Base-by-base conservation (phyloP, 2,888 invertebrate species). In the Leucophora obtusa region DNA sequence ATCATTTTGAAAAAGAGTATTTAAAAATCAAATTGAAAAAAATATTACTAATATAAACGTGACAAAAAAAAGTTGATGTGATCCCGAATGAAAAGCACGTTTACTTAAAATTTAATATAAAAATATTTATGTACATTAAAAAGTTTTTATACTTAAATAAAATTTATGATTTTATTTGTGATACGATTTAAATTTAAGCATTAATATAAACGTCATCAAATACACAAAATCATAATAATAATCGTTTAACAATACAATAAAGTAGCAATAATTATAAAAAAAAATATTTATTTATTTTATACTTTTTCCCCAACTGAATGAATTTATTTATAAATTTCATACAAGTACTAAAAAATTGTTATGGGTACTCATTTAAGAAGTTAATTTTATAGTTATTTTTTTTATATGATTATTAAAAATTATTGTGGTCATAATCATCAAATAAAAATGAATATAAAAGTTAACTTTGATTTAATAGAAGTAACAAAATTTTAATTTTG, bases 161-260 rank as follows among this genome's bases (percentile, higher is more conserved):
- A 59, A 74, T 79, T 79, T 79, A 79, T 74, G 74, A 74, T 74
- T 79, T 66, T 15, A 79, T 79, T 74, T 74, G 74, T 79, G 74
- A 69, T 74, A 62, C 33, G 65, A 76, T 70, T 70, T 68, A 65
- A 76, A 76, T 63, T 43, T 65, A 62, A 62, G 75, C 60, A 50
- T 63, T 62, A 63, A 69, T 47, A 66, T 43, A 54, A 54, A 72
- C n/a, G n/a, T 56, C 63, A 76, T 58, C 56, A 38, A 21, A 60
- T 18, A 58, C 33, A 59, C 8, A 54, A 76, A 77, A 77, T 69
- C 83, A 82, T 74, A 80, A 80, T 65, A 75, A 71, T 87, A 88
- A 88, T 88, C 86, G 87, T 84, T 88, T 88, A 88, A 87, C 85
- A 87, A 87, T 86, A 88, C 88, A 88, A 88, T 88, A 88, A 88